A percentile compares a stretch with the other conserved stretches of the same genome.
Conservation (phyloP, 2,113 vertebrate species). For the Lynx canadensis region DNA sequence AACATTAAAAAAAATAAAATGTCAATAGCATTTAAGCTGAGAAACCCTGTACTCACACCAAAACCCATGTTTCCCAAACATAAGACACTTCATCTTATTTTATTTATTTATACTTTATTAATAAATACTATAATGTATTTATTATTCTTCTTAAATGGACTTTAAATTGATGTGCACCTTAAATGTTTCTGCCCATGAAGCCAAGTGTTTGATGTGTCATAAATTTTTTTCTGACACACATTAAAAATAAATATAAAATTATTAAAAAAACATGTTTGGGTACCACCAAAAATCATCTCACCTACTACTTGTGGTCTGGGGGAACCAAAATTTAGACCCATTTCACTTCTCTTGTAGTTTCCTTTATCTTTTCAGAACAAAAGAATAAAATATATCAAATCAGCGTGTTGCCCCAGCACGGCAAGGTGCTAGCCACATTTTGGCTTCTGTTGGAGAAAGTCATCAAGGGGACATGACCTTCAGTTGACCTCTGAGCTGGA, state of each 20-base stretch:
- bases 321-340: background rate
- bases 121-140: background rate
- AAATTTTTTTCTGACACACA: background rate
- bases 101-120: background rate
- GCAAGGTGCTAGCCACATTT: background rate
- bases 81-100: background rate
- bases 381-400: background rate
- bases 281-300: background rate
- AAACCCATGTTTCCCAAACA: background rate
- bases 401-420: background rate
- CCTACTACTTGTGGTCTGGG: background rate
- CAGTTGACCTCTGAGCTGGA: background rate
- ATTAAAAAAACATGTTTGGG: background rate
- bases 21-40: background rate
- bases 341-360: background rate
- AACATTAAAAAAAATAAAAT: too few relatives aligned
- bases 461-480: background rate
- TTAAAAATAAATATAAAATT: background rate
- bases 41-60: background rate
- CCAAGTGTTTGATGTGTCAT: background rate
- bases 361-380: background rate
- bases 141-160: slow-evolving; percentile 13
- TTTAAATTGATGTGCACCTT: background rate
- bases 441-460: background rate
- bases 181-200: background rate